Evolutionary conservation across 2,888 invertebrate genomes (phyloP).

Genomic region (Pseudococcus jackbeardsleyi): DNA sequence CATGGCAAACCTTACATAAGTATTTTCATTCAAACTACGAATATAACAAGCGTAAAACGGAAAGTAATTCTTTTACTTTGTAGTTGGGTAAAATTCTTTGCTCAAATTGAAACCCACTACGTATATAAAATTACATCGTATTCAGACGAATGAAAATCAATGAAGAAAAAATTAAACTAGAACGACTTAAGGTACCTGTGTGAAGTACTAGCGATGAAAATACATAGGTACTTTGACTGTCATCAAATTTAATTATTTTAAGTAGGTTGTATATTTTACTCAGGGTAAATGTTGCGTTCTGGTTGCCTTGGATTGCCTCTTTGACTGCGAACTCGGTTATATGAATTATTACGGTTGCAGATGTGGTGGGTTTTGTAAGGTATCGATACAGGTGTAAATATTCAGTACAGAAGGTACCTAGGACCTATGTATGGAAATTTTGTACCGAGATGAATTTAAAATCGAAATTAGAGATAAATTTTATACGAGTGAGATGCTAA

Average conservation of each 20-base stretch:
- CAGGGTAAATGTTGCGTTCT: neutral
- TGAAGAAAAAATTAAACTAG: conserved; percentile 42
- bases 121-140: conserved; percentile 31
- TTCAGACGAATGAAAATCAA: conserved; percentile 43
- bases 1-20: neutral
- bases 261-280: conserved; percentile 29
- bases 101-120: conserved; percentile 35
- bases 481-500: too few relatives aligned
- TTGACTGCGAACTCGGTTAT: neutral
- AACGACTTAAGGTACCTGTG: neutral
- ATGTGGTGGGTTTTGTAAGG: too few relatives aligned
- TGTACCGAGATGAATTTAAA: too few relatives aligned
- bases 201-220: neutral
- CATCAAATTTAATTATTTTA: conserved; percentile 44
- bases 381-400: too few relatives aligned
- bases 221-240: neutral
- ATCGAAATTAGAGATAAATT: too few relatives aligned
- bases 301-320: too few relatives aligned
- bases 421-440: too few relatives aligned
- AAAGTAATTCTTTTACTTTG: conserved; percentile 53
- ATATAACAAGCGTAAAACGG: conserved; percentile 38
- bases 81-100: conserved; percentile 34
- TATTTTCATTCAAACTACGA: conserved; percentile 38
- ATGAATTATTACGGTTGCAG: too few relatives aligned
- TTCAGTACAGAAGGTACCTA: too few relatives aligned